Percentiles rank a stretch among this genome's conserved stretches.
Conservation (phyloP, 2,888 invertebrate genomes). For the Bombyx huttoni region DNA sequence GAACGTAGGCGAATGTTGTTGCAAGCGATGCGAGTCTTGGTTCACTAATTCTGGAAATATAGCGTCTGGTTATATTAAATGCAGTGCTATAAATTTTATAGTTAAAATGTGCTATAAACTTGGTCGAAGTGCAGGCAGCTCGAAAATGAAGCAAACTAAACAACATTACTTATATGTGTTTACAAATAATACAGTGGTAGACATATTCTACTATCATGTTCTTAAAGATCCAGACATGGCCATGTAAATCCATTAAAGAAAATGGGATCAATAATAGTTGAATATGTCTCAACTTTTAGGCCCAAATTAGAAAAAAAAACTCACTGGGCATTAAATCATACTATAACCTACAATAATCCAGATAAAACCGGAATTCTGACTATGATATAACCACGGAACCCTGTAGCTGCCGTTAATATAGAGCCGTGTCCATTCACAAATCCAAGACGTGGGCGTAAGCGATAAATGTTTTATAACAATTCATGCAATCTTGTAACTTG, state of each 20-base stretch:
- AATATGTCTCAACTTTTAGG: background rate
- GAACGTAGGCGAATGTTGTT: conserved; percentile 58
- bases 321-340: background rate
- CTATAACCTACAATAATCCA: background rate
- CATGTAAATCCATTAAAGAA: background rate
- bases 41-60: background rate
- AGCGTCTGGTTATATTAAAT: background rate
- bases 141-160: too few species aligned
- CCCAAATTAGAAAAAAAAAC: background rate
- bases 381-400: background rate
- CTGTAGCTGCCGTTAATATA: background rate
- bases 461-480: conserved; percentile 33
- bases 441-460: conserved; percentile 37
- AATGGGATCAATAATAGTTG: background rate
- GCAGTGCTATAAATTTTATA: too few species aligned
- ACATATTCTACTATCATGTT: too few species aligned
- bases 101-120: too few species aligned
- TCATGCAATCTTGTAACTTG: conserved; percentile 18
- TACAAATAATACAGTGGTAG: too few species aligned
- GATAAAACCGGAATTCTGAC: background rate
- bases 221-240: too few species aligned
- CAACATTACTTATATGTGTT: too few species aligned
- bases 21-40: conserved; percentile 22
- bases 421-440: conserved; percentile 51
- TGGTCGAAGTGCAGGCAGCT: too few species aligned